Percentiles rank a stretch among this genome's conserved stretches.
phyloP scores from a whole-genome alignment of 2,113 vertebrate species.

The Aplodontia rufa region DNA sequence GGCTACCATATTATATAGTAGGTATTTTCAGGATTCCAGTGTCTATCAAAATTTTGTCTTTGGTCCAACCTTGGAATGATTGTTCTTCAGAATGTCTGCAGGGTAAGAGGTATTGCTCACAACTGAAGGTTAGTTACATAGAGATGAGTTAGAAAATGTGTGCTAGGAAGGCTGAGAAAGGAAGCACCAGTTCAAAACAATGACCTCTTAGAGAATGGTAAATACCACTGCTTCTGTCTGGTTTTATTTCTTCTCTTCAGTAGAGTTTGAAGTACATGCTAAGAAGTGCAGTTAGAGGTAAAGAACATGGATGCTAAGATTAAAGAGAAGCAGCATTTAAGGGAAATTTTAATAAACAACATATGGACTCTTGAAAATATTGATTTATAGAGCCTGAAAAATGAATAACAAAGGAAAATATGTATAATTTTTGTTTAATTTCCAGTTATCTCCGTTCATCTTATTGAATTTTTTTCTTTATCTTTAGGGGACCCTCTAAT shows the following conservation, averaged over 20 bases:
- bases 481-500: neutral
- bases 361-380: slow-evolving; percentile 11
- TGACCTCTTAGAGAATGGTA: neutral
- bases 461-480: neutral
- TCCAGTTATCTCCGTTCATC: neutral
- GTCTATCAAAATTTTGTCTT: slow-evolving; percentile 36
- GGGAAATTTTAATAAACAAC: slow-evolving; percentile 13
- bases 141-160: neutral
- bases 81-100: slow-evolving; percentile 47
- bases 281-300: neutral
- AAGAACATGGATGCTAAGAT: neutral
- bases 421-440: neutral
- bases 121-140: neutral
- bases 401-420: neutral
- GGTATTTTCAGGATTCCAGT: slow-evolving; percentile 39
- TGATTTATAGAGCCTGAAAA: neutral
- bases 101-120: neutral
- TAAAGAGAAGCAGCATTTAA: slow-evolving; percentile 14
- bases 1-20: neutral
- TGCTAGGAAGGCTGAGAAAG: neutral
- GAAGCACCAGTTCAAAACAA: no score
- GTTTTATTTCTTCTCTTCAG: slow-evolving; percentile 9
- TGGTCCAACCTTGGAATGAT: neutral
- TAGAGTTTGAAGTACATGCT: neutral
- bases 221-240: neutral